A percentile compares a stretch with the other conserved stretches of the same genome.
These are phyloP conservation scores for Channa striata DNA, from an alignment of 2,797 vertebrate genomes.

Conservation along the genomic window DNA sequence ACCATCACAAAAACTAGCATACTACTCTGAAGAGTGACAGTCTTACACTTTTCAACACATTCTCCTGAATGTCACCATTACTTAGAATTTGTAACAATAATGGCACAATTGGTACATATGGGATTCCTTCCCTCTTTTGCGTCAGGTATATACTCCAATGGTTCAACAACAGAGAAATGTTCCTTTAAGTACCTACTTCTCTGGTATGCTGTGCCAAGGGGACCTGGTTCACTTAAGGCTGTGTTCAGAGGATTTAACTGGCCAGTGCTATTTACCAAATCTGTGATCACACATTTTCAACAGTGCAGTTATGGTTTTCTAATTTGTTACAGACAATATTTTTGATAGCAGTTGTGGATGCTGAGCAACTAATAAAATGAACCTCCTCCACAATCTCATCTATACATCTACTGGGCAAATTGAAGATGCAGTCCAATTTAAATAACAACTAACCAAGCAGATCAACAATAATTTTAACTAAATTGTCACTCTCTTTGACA, in stretches of 20 bases:
- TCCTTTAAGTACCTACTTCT: conserved; percentile 47
- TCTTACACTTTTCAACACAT: background rate
- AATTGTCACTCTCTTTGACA: too few relatives aligned
- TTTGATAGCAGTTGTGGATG: conserved; percentile 47
- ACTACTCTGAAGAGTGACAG: background rate
- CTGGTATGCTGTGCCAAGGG: conserved; percentile 41
- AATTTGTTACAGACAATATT: conserved; percentile 33
- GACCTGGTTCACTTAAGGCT: conserved; percentile 45
- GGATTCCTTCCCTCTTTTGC: conserved; percentile 24
- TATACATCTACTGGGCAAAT: conserved; percentile 54
- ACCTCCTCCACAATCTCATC: conserved; percentile 57
- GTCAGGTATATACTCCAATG: conserved; percentile 4
- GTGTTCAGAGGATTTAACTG: conserved; percentile 49
- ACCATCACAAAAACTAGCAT: conserved; percentile 18
- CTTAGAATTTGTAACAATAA: conserved; percentile 25
- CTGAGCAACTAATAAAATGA: conserved; percentile 57
- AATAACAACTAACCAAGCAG: too few relatives aligned
- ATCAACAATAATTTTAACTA: too few relatives aligned
- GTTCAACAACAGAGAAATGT: conserved; percentile 28
- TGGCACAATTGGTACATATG: conserved; percentile 42
- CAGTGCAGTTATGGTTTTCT: conserved; percentile 47
- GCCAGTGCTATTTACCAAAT: conserved; percentile 48
- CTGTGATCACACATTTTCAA: too few relatives aligned
- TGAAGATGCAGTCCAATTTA: too few relatives aligned
- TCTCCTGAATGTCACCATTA: conserved; percentile 17